Evolutionary conservation across 2,888 invertebrate genomes (phyloP).

Genomic region (Zele albiditarsus): DNA sequence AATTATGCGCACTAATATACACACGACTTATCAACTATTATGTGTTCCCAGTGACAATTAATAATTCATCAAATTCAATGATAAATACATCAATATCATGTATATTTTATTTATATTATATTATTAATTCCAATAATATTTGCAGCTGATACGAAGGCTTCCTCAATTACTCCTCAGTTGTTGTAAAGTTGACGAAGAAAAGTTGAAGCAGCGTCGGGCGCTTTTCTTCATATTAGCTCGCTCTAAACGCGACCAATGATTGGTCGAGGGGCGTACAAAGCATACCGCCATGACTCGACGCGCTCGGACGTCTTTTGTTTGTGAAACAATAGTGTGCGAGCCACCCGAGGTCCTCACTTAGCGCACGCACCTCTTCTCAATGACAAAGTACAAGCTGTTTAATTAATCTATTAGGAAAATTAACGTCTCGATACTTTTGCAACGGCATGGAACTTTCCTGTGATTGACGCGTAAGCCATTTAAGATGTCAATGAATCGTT

Average conservation of each 20-base stretch:
- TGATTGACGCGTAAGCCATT: slow-evolving; percentile 34
- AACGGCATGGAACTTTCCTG: slow-evolving; percentile 38
- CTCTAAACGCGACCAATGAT: slow-evolving; percentile 65
- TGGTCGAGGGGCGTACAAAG: slow-evolving; percentile 71
- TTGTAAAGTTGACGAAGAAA: slow-evolving; percentile 58
- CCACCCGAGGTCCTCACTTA: slow-evolving; percentile 64
- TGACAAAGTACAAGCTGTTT: slow-evolving; percentile 56
- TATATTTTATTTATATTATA: neutral
- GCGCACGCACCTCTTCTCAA: slow-evolving; percentile 58
- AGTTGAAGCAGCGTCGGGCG: slow-evolving; percentile 66
- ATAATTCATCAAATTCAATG: too few relatives aligned
- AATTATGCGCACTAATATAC: too few relatives aligned
- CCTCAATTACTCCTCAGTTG: slow-evolving; percentile 35
- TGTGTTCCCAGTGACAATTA: too few relatives aligned
- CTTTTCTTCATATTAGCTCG: slow-evolving; percentile 66
- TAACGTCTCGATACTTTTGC: slow-evolving; percentile 53
- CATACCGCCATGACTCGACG: slow-evolving; percentile 71
- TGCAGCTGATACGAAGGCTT: slow-evolving; percentile 7
- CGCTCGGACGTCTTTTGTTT: slow-evolving; percentile 68
- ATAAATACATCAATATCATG: too few relatives aligned
- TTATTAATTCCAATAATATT: neutral
- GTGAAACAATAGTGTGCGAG: slow-evolving; percentile 69
- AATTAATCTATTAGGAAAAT: slow-evolving; percentile 71
- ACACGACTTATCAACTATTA: too few relatives aligned
- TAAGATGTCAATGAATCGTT: slow-evolving; percentile 36